phyloP scores from a whole-genome alignment of 2,113 vertebrate species.

The Tiliqua scincoides region DNA sequence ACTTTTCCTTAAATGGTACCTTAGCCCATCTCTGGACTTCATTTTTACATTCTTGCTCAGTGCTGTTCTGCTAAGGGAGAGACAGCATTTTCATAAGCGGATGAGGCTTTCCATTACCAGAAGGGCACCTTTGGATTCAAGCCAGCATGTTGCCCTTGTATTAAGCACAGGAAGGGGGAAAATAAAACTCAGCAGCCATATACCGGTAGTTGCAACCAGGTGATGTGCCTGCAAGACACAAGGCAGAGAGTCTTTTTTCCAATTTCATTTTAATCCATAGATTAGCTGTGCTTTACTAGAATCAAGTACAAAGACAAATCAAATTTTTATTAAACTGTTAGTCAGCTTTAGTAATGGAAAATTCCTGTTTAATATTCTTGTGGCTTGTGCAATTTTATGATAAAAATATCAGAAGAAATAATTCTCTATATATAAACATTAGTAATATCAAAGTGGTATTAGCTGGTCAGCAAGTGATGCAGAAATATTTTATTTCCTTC shows the following conservation, averaged over 20 bases:
- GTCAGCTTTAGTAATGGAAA: not conserved
- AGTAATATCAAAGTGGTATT: not conserved
- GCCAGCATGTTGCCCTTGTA: not conserved
- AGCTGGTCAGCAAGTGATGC: not conserved
- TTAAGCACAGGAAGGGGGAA: not conserved
- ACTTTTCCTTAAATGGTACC: no score
- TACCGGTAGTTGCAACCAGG: not conserved
- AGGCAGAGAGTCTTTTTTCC: not conserved
- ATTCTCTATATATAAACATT: not conserved
- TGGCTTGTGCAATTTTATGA: not conserved
- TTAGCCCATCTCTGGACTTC: no score
- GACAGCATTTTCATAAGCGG: no score
- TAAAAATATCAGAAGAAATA: not conserved
- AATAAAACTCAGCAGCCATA: not conserved
- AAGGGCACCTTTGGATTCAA: no score
- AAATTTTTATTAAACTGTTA: not conserved
- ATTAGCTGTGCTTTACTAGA: not conserved
- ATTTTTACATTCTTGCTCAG: no score
- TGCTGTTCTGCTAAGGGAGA: no score
- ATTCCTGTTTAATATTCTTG: not conserved
- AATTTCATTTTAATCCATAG: not conserved
- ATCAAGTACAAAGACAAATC: not conserved
- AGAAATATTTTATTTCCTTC: not conserved
- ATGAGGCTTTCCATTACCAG: no score
- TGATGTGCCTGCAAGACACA: not conserved